Evolutionary conservation across 2,113 vertebrate species (phyloP).

Genomic region (Periophthalmodon schlosseri): DNA sequence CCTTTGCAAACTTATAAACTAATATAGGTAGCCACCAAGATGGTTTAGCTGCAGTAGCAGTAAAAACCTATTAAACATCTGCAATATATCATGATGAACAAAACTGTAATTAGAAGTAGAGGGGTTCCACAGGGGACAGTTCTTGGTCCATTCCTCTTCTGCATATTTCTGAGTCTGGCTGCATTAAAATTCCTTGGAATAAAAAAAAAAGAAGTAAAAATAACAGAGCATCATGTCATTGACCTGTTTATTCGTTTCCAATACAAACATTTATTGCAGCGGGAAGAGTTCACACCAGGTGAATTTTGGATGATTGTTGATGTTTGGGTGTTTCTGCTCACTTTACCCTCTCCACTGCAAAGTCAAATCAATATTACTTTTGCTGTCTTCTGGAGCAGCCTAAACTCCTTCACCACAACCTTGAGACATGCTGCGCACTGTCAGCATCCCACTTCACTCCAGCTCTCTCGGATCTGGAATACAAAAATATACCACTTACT

Average conservation of each 20-base stretch:
- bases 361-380: conserved; percentile 47
- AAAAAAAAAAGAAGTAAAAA: not conserved
- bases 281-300: not conserved
- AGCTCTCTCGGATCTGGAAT: conserved; percentile 6
- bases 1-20: too few relatives aligned
- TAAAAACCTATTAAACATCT: too few relatives aligned
- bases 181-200: not conserved
- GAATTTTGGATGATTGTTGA: conserved; percentile 18
- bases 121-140: not conserved
- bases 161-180: not conserved
- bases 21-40: not conserved
- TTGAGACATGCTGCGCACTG: conserved; percentile 35
- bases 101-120: not conserved
- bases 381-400: conserved; percentile 23
- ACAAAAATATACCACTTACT: conserved; percentile 15
- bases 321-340: conserved; percentile 29
- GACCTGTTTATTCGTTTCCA: not conserved
- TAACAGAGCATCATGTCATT: not conserved
- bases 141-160: not conserved
- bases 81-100: not conserved
- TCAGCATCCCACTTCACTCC: conserved; percentile 31
- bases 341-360: conserved; percentile 20
- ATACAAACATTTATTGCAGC: not conserved
- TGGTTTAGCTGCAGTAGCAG: not conserved
- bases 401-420: conserved; percentile 34